phyloP scores from a whole-genome alignment of 1,140 invertebrate species.

The Micrasema minimum region DNA sequence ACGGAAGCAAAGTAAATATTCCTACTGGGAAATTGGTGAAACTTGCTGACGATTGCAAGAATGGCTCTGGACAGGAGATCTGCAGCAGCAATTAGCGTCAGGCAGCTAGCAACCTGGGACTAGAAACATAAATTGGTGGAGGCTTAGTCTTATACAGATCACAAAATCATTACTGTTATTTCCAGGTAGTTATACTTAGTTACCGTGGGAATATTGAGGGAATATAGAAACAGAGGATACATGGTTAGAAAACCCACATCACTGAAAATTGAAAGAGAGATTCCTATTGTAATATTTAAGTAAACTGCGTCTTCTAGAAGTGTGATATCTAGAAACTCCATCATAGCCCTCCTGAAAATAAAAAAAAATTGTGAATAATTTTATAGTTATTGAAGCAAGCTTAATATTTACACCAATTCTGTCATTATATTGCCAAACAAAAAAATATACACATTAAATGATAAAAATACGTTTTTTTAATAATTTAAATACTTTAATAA shows the following conservation, averaged over 20 bases:
- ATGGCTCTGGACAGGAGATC: conserved; percentile 66
- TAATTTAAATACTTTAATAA: no score
- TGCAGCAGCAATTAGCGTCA: conserved; percentile 67
- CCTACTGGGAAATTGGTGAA: conserved; percentile 64
- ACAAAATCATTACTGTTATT: background rate
- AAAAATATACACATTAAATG: no score
- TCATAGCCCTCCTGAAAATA: conserved; percentile 24
- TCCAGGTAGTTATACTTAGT: conserved; percentile 45
- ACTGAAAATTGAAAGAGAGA: conserved; percentile 68
- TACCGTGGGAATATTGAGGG: conserved; percentile 63
- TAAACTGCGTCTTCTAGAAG: conserved; percentile 69
- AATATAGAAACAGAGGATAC: conserved; percentile 67
- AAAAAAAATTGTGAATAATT: background rate
- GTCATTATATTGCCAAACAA: no score
- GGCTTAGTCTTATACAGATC: no score
- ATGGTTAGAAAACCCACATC: conserved; percentile 73
- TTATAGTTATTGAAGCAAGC: no score
- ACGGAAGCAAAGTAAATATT: conserved; percentile 67
- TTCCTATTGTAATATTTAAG: conserved; percentile 71
- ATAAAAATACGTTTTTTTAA: no score
- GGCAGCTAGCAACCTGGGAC: conserved; percentile 65
- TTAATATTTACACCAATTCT: no score
- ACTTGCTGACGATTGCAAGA: conserved; percentile 63
- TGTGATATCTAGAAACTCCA: conserved; percentile 50
- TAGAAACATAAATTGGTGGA: conserved; percentile 54